Evolutionary conservation across 2,888 invertebrate species (phyloP).

Genomic region (Harpalus rufipes): DNA sequence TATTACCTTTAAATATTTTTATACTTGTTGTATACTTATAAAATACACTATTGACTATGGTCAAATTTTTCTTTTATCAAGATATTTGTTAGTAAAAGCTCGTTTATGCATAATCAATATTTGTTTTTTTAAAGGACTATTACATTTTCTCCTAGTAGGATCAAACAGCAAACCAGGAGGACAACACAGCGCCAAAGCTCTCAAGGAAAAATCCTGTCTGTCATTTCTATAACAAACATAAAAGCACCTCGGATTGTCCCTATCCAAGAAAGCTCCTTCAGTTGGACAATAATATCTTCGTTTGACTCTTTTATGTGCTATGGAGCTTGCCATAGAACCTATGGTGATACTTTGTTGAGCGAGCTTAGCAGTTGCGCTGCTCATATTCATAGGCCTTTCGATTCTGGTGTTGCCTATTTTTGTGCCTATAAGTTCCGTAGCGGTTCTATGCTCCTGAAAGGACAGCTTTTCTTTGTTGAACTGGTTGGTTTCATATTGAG

Average conservation of each 20-base stretch:
- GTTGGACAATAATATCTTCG: conserved; percentile 14
- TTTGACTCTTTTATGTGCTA: conserved; percentile 10
- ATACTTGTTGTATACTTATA: background rate
- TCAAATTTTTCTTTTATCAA: conserved; percentile 3
- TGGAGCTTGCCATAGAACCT: too few relatives aligned
- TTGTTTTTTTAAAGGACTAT: background rate
- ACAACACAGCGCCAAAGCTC: background rate
- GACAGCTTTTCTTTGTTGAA: too few relatives aligned
- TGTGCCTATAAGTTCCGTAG: background rate
- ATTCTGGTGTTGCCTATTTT: background rate
- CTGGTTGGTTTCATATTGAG: too few relatives aligned
- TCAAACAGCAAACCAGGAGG: conserved; percentile 15
- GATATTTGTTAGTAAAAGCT: background rate
- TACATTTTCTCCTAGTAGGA: background rate
- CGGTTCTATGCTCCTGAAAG: too few relatives aligned
- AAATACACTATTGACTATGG: background rate
- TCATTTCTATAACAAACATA: conserved; percentile 25
- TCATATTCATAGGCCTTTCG: background rate
- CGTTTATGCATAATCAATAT: background rate
- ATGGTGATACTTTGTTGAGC: too few relatives aligned
- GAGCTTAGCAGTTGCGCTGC: too few relatives aligned
- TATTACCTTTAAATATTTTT: conserved; percentile 9
- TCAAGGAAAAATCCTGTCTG: background rate
- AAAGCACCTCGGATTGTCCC: background rate
- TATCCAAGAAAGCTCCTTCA: conserved; percentile 9